Evolutionary conservation across 37 sponge, comb jelly and placozoan species (phyloP).

Genomic region (Theonella swinhoei): DNA sequence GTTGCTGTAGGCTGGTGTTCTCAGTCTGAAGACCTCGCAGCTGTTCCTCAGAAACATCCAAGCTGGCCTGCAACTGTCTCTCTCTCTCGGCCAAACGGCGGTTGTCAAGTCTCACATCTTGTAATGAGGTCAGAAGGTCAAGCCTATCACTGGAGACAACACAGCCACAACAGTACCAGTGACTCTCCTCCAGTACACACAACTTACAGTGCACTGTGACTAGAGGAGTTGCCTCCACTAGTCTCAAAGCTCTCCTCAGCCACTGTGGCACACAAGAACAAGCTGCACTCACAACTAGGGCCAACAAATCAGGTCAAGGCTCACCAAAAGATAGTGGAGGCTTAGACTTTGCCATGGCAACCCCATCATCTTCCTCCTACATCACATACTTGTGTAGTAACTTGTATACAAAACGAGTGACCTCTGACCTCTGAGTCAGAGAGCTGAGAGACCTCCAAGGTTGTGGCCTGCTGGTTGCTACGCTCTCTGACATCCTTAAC

Average conservation of each 20-base stretch:
- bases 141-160: not conserved
- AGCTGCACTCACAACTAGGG: not conserved
- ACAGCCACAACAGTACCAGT: no score
- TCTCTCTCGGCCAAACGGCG: constrained; percentile 24
- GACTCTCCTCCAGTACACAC: no score
- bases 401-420: not conserved
- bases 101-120: constrained; percentile 36
- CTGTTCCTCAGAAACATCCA: constrained; percentile 41
- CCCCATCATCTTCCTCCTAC: not conserved
- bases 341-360: not conserved
- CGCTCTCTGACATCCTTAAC: constrained; percentile 51
- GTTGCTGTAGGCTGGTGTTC: constrained; percentile 4
- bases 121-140: not conserved
- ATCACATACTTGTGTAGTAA: not conserved
- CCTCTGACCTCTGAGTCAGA: not conserved
- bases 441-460: not conserved
- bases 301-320: not conserved
- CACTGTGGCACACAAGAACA: not conserved
- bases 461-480: not conserved
- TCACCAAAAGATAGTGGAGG: not conserved
- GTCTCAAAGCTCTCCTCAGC: constrained; percentile 43
- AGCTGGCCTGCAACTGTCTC: constrained; percentile 10
- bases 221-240: constrained; percentile 28
- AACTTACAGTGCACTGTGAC: constrained; percentile 16
- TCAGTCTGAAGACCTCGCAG: constrained; percentile 23